phyloP scores from a whole-genome alignment of 2,113 vertebrate genomes.

The Guaruba guarouba region DNA sequence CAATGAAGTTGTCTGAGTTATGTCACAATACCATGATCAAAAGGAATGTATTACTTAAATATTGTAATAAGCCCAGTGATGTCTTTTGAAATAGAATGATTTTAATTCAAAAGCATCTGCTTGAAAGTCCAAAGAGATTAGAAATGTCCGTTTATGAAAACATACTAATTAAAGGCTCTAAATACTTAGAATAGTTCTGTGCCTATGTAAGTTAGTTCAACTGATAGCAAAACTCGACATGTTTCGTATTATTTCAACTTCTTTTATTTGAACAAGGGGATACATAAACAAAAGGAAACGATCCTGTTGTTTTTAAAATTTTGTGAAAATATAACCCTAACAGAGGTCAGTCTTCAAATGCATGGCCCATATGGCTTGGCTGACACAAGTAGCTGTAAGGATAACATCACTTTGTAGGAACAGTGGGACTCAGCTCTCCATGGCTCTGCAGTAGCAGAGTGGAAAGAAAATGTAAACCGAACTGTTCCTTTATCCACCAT shows the following conservation, averaged over 20 bases:
- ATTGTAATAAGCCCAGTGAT: slow-evolving; percentile 65
- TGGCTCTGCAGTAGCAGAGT: slow-evolving; percentile 29
- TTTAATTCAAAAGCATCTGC: slow-evolving; percentile 75
- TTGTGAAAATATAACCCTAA: slow-evolving; percentile 48
- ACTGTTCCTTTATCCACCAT: slow-evolving; percentile 3
- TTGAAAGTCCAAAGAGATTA: slow-evolving; percentile 68
- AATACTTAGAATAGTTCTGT: slow-evolving; percentile 72
- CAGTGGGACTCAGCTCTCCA: slow-evolving; percentile 7
- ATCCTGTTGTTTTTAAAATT: slow-evolving; percentile 50
- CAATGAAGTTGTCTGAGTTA: slow-evolving; percentile 74
- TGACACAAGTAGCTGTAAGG: slow-evolving; percentile 55
- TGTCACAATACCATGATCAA: slow-evolving; percentile 74
- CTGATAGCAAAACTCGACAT: slow-evolving; percentile 62
- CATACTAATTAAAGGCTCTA: slow-evolving; percentile 67
- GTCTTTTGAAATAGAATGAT: slow-evolving; percentile 69
- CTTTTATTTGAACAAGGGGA: slow-evolving; percentile 61
- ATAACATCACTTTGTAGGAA: slow-evolving; percentile 20
- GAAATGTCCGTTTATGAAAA: slow-evolving; percentile 65
- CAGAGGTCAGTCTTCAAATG: slow-evolving; percentile 47
- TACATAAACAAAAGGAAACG: slow-evolving; percentile 57
- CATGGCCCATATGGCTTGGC: slow-evolving; percentile 24
- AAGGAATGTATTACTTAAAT: slow-evolving; percentile 70
- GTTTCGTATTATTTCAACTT: slow-evolving; percentile 69
- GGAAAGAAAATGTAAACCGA: slow-evolving; percentile 39
- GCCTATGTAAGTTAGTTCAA: slow-evolving; percentile 58